A percentile compares a stretch with the other conserved stretches of the same genome.
phyloP scores from a whole-genome alignment of 2,113 vertebrate species.

The Lasiurus borealis region DNA sequence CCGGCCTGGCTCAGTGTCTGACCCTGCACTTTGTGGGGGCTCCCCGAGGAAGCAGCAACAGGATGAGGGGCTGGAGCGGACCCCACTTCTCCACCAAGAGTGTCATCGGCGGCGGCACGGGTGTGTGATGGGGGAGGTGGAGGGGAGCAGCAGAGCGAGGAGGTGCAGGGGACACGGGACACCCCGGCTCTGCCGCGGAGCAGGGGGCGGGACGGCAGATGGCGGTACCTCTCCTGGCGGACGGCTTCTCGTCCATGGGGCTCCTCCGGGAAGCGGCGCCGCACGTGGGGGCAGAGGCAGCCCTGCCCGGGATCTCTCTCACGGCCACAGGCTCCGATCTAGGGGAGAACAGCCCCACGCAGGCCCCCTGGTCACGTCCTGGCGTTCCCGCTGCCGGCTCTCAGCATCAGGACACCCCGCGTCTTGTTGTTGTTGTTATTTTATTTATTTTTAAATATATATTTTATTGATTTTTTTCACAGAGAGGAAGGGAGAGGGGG shows the following conservation, averaged over 20 bases:
- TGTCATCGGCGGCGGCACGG: neutral
- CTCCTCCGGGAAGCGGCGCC: constrained; percentile 4
- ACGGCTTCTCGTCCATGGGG: constrained; percentile 70
- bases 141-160: rapidly evolving
- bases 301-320: neutral
- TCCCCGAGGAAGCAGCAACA: neutral
- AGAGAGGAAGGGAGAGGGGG: no score
- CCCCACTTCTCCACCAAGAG: rapidly evolving
- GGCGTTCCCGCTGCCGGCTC: neutral
- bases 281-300: neutral
- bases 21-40: neutral
- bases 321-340: constrained; percentile 53
- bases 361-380: neutral
- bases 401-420: neutral
- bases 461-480: no score
- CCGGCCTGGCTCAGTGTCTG: neutral
- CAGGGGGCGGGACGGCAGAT: no score
- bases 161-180: neutral
- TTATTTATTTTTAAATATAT: no score
- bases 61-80: neutral
- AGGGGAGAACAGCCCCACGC: neutral
- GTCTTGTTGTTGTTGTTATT: no score
- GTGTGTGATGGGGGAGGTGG: no score
- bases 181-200: no score
- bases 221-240: constrained; percentile 65